Percentiles rank a stretch among this genome's conserved stretches.
Conservation (phyloP, 2,113 vertebrate species). For the Heterotilapia buettikoferi region DNA sequence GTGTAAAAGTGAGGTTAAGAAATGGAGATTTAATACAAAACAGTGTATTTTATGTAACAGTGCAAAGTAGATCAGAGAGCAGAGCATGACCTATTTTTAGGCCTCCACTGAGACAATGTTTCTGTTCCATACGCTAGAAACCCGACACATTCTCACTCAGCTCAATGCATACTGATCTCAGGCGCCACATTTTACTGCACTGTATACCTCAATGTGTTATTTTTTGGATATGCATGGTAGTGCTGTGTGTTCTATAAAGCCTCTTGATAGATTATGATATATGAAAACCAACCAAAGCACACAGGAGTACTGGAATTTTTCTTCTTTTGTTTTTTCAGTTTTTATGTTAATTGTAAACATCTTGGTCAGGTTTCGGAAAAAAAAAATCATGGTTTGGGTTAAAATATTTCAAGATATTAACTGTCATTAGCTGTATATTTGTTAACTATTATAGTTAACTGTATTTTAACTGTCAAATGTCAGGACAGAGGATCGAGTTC, state of each 20-base stretch:
- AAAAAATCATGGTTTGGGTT: not conserved
- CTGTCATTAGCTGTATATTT: not conserved
- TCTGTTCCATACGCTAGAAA: constrained; percentile 54
- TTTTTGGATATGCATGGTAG: not conserved
- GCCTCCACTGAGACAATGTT: constrained; percentile 60
- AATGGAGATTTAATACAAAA: constrained; percentile 36
- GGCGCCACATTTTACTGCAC: not conserved
- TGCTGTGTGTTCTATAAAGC: not conserved
- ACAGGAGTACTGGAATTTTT: not conserved
- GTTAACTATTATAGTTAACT: not conserved
- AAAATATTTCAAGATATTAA: not conserved
- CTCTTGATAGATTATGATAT: not conserved
- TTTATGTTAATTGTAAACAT: not conserved
- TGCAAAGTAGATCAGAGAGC: constrained; percentile 59
- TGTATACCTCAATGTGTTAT: not conserved
- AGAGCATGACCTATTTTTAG: constrained; percentile 67
- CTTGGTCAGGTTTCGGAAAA: not conserved
- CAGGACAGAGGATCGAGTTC: not conserved
- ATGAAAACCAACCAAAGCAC: not conserved
- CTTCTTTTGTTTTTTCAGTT: not conserved
- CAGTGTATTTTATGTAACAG: constrained; percentile 64
- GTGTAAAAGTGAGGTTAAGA: constrained; percentile 2
- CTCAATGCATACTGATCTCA: not conserved
- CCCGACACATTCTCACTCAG: not conserved
- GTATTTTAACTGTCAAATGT: not conserved